Evolutionary conservation across 1,140 invertebrate species (phyloP), one percentile per base, ranked within the genome.

Genomic region (Orius insidiosus): DNA sequence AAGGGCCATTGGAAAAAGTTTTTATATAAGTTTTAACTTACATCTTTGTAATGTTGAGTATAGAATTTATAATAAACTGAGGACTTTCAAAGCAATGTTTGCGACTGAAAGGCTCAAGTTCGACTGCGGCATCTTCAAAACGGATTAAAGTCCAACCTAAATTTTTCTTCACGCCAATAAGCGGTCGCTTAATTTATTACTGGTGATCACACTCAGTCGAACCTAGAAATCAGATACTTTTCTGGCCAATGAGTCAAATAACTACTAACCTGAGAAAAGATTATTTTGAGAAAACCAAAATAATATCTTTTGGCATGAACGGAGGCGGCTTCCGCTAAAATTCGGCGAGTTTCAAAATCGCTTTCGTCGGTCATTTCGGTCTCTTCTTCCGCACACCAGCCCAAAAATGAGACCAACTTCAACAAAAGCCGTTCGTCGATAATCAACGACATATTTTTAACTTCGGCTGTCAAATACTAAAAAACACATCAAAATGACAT

Each of bases 61-160:
- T 52, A 74, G 34, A 77, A 76, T 52, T 79, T 70, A 78, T 63
- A n/a, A 92, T 65, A 57, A 85, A 81, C 43, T 78, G 74, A 48
- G 73, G 74, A 1, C 85, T 93, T 64, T 95, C 89, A 66, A 93
- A 95, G 13, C 80, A 77, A 71, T 94, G 84, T 55, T 73, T 70
- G 52, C 82, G 75, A 10, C 76, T 68, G 61, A 89, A 95, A 1
- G 83, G 77, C 61, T 92, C 81, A 32, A 98, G 65, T 54, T 94
- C 83, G 15, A 98, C 87, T 9, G 78, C 71, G 2, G 93, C 94
- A 65, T 98, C 90, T 68, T 98, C 94, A 65, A 98, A 98, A 54
- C 84, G 84, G 31, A 97, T 86, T 5, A 98, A 63, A 16, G 83
- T 88, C 3, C 95, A 69, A 1, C 85, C 85, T 31, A 94, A 66